Base-by-base conservation (phyloP, 2,113 vertebrate genomes). In the Paraplagusia blochii region DNA sequence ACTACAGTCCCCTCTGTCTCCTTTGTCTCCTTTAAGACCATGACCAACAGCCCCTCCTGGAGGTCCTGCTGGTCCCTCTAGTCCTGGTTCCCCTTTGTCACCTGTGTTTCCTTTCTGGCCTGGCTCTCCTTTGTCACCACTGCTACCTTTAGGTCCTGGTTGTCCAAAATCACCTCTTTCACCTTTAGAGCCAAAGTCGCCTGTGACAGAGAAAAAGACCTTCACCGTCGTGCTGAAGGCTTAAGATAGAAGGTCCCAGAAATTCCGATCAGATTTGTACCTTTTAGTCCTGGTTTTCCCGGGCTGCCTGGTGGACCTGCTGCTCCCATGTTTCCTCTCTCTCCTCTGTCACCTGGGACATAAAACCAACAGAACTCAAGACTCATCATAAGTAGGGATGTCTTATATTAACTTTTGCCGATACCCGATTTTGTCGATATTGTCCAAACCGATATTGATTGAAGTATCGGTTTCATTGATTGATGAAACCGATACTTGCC, bases 201-300 rank as follows among this genome's bases (percentile, higher is more conserved):
- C 96, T 99, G 80, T 17, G 79, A 53, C 19, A 63, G 63, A 0
- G 1, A 11, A 63, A 53, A 44, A 8, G 15, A 1, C 17, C 4
- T n/a, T 76, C 29, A 83, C 6, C n/a, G 35, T 73, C 44, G 9
- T 15, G 4, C 0, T 17, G 1, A 44, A 44, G 16, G 35, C 14
- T 49, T 4, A 11, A 38, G 13, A 40, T 40, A 12, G 11, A 12
- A 11, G 5, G 11, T 40, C 11, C 11, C 13, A 12, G 38, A 40
- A 12, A 12, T 13, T 12, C 9, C 38, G 8, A 66, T 42, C 9
- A 18, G 19, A 22, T 19, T 50, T 49, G 0, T 86, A 95, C 96
- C 96, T 94, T 91, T 93, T 63, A 87, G 90, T 68, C 94, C 96
- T 14, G 91, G 90, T 78, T 94, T 97, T 40, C 96, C 96, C n/a